Conservation (phyloP, 2,113 vertebrate species). For the Phrynosoma blainvillii region DNA sequence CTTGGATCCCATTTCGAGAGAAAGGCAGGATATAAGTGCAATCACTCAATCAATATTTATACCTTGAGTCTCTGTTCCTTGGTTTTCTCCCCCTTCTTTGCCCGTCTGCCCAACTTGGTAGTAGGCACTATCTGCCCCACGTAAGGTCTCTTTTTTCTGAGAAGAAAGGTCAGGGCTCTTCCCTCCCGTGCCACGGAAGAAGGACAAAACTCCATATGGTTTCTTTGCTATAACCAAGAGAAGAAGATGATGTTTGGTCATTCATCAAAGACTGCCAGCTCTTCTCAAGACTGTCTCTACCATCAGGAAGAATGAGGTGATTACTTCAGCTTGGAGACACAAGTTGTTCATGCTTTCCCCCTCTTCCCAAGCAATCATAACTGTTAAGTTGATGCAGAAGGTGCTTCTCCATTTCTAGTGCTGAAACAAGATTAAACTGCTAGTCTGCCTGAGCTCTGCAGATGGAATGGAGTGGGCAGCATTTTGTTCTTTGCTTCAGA, state of each 20-base stretch:
- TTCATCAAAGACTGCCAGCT: background rate
- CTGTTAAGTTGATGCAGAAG: too few relatives aligned
- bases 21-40: too few relatives aligned
- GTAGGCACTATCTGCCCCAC: conserved; percentile 84
- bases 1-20: too few relatives aligned
- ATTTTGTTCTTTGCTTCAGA: background rate
- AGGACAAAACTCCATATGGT: conserved; percentile 81
- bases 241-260: background rate
- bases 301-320: background rate
- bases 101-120: conserved; percentile 84
- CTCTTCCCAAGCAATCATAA: too few relatives aligned
- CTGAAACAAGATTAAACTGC: too few relatives aligned
- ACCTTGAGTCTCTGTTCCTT: conserved; percentile 80
- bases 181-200: conserved; percentile 84
- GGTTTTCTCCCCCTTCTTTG: conserved; percentile 80
- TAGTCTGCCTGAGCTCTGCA: background rate
- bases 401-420: too few relatives aligned
- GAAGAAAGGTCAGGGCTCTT: conserved; percentile 83
- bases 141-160: conserved; percentile 84
- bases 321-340: too few relatives aligned
- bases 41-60: background rate
- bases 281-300: background rate
- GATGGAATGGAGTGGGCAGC: background rate
- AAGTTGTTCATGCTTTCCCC: too few relatives aligned
- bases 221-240: conserved; percentile 79